Evolutionary conservation across 2,797 vertebrate genomes (phyloP).

Genomic region (Bovichtus diacanthus): DNA sequence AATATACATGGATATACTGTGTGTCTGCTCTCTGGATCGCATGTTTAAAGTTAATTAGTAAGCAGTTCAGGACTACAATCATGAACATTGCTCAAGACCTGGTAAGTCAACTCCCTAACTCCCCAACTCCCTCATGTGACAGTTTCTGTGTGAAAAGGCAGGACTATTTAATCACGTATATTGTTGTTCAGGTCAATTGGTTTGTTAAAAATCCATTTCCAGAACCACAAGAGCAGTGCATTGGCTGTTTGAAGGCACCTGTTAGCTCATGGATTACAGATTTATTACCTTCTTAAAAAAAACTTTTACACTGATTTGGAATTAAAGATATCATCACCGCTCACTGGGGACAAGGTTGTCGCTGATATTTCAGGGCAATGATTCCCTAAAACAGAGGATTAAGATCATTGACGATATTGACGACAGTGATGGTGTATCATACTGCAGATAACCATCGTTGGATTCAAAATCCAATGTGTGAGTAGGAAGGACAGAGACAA

Average conservation of each 20-base stretch:
- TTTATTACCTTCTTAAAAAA: background rate
- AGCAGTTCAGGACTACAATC: background rate
- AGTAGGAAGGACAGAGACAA: background rate
- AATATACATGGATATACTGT: background rate
- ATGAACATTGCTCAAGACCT: constrained; percentile 4
- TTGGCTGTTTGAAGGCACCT: background rate
- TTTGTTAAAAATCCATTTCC: background rate
- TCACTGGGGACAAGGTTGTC: too few species aligned
- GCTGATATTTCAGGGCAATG: background rate
- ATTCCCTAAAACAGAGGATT: background rate
- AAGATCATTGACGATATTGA: background rate
- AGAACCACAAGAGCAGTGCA: background rate
- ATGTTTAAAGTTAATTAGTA: constrained; percentile 23
- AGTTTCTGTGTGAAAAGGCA: background rate
- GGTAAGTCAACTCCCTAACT: background rate
- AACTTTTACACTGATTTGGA: background rate
- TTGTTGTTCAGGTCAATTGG: background rate
- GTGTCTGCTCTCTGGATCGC: background rate
- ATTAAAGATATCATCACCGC: too few species aligned
- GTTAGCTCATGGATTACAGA: background rate
- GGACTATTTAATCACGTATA: background rate
- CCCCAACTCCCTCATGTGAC: too few species aligned
- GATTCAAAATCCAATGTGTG: background rate
- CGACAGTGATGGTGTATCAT: background rate
- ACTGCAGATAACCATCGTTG: background rate